Conservation (phyloP, 2,113 vertebrate species). For the Stegastes partitus region DNA sequence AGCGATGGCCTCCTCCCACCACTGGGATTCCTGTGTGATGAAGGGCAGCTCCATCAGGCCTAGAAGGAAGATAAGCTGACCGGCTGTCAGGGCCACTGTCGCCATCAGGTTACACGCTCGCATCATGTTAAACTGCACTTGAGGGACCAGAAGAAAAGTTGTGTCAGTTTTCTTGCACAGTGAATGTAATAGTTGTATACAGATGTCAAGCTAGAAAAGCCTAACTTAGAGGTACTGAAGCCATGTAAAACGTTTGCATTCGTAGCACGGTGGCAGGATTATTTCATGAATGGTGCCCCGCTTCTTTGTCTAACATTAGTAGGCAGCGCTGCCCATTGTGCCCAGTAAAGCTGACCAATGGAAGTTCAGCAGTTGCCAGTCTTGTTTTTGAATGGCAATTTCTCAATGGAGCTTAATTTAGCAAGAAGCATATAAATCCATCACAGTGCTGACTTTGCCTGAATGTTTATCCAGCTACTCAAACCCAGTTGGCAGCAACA, state of each 20-base stretch:
- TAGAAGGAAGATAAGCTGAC: slow-evolving; percentile 95
- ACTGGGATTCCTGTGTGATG: slow-evolving; percentile 93
- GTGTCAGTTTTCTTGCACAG: slow-evolving; percentile 40
- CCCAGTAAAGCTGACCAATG: slow-evolving; percentile 24
- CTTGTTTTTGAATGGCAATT: slow-evolving; percentile 58
- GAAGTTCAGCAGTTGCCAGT: slow-evolving; percentile 37
- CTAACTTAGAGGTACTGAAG: not conserved
- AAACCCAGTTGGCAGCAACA: not conserved
- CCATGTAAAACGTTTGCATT: not conserved
- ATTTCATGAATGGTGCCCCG: slow-evolving; percentile 36
- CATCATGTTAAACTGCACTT: slow-evolving; percentile 99
- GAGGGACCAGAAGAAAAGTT: slow-evolving; percentile 56
- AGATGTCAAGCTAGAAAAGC: not conserved
- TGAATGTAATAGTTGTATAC: not conserved
- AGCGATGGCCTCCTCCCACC: slow-evolving; percentile 99
- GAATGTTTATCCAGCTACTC: not conserved
- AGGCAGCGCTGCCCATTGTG: slow-evolving; percentile 39
- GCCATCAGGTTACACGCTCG: slow-evolving; percentile 97
- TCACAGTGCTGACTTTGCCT: not conserved
- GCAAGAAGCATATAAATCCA: slow-evolving; percentile 18
- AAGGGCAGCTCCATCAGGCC: slow-evolving; percentile 91
- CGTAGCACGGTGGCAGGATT: not conserved
- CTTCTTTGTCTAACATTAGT: not conserved
- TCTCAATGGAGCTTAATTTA: slow-evolving; percentile 48
- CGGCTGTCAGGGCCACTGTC: slow-evolving; percentile 91